phyloP scores from a whole-genome alignment of 2,797 vertebrate genomes.

The Benthosema pterotum region DNA sequence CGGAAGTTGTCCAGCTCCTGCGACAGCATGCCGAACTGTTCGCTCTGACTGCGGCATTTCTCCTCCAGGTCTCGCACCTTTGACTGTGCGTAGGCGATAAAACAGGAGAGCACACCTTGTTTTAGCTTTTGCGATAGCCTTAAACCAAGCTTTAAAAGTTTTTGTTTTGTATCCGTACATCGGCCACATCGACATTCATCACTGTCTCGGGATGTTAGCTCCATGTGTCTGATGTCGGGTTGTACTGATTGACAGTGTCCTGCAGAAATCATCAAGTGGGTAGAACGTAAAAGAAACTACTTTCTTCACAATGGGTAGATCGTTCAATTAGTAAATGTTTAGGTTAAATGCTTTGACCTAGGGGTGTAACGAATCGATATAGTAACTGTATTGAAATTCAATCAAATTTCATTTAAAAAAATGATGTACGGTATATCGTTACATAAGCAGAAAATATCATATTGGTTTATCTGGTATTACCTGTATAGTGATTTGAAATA shows the following conservation, averaged over 20 bases:
- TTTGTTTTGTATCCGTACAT: constrained; percentile 5
- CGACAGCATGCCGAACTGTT: constrained; percentile 92
- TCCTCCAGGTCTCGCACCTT: constrained; percentile 94
- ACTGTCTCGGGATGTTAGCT: background rate
- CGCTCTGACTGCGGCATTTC: constrained; percentile 93
- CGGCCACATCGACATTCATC: background rate
- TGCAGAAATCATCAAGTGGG: constrained; percentile 36
- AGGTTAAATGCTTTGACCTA: too few relatives aligned
- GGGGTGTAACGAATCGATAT: too few relatives aligned
- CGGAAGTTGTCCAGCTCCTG: constrained; percentile 94
- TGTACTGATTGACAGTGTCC: constrained; percentile 7
- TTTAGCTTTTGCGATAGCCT: background rate
- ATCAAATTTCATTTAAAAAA: too few relatives aligned
- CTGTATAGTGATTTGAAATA: too few relatives aligned
- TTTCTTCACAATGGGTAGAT: too few relatives aligned
- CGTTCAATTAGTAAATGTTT: too few relatives aligned
- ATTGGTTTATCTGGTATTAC: too few relatives aligned
- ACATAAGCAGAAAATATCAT: too few relatives aligned
- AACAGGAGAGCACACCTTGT: background rate
- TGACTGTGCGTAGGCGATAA: constrained; percentile 73
- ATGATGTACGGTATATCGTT: too few relatives aligned
- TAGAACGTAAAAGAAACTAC: background rate
- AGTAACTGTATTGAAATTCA: too few relatives aligned
- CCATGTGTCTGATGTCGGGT: background rate
- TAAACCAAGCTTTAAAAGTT: background rate